These are phyloP conservation scores for Drosophila parabipectinata DNA, from an alignment of 1,140 invertebrate species.

Conservation along the genomic window DNA sequence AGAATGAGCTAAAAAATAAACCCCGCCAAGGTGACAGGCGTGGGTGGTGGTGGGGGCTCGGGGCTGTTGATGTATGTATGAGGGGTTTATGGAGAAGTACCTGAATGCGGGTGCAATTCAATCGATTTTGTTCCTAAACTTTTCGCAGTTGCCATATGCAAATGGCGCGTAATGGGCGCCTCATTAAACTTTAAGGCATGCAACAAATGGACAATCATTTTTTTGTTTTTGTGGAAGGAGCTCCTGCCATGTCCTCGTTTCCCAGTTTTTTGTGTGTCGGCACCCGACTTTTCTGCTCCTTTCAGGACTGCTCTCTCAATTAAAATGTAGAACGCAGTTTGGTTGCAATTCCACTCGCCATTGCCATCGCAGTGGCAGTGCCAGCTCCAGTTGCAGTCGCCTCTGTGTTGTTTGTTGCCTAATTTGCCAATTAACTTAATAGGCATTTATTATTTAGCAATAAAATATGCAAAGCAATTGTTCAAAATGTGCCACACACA, in stretches of 20 bases:
- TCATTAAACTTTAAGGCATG: slow-evolving; percentile 64
- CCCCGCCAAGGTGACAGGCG: not conserved
- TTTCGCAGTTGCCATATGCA: slow-evolving; percentile 65
- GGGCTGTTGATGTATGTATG: not conserved
- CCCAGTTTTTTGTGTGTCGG: slow-evolving; percentile 9
- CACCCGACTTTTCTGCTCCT: slow-evolving; percentile 2
- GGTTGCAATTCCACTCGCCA: slow-evolving; percentile 16
- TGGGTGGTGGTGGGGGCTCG: not conserved
- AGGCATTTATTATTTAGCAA: slow-evolving; percentile 83
- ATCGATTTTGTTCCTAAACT: slow-evolving; percentile 72
- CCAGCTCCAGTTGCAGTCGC: slow-evolving; percentile 28
- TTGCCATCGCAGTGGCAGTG: not conserved
- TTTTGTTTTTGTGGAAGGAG: slow-evolving; percentile 11
- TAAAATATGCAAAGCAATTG: slow-evolving; percentile 82
- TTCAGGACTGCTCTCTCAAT: slow-evolving; percentile 43
- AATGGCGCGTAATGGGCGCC: slow-evolving; percentile 63
- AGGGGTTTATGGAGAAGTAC: not conserved
- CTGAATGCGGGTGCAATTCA: slow-evolving; percentile 42
- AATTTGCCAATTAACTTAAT: slow-evolving; percentile 82
- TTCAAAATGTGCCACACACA: slow-evolving; percentile 71
- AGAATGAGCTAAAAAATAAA: slow-evolving; percentile 48
- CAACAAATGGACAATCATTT: slow-evolving; percentile 59
- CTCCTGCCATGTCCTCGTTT: slow-evolving; percentile 6
- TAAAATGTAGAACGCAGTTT: slow-evolving; percentile 50
- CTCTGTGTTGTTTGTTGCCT: slow-evolving; percentile 64